Base-by-base conservation (phyloP, 1,140 invertebrate genomes). In the Macrostomum lignano region DNA sequence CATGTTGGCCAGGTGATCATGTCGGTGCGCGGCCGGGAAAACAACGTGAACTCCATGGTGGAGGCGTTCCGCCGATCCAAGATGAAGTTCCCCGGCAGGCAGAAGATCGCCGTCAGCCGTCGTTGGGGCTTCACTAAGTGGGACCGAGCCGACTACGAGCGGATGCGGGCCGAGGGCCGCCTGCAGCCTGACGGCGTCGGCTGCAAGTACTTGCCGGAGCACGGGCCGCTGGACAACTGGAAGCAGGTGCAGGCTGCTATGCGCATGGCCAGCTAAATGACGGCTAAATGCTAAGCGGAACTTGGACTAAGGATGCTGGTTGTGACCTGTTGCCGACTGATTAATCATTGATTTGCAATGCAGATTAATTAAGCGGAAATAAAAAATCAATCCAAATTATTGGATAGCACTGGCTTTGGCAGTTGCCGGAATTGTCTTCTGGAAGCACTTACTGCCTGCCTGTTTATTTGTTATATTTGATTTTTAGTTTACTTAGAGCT, bases 91-190 rank as follows among this genome's bases (percentile, higher is more conserved):
- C 91, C 88, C 38, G 88, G 88, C 33, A 73, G 88, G 53, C 88
- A 98, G 56, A 94, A 91, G 69, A 86, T 94, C 58, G 82, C 82
- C 44, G 67, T 88, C 1, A 93, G 82, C 7, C 82, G 84, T 59
- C 93, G 86, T 53, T 93, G 78, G 75, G 91, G 91, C 24, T 98
- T 98, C 62, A 96, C 88, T 2, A 91, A 91, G 55, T 96, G 81
- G 58, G 73, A 88, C 25, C 67, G 73, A 26, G 73, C 71, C 17
- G 70, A 74, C 25, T 98, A 78, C 48, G 79, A 91, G 52, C 64
- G 65, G 29, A 63, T 94, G 45, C 72, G 76, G 42, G 64, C 65
- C 17, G 70, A 73, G 23, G 75, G 76, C 21, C 67, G 72, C 23
- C 63, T 94, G 6, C 68, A 74, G 21, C 69, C 68, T n/a, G 84